Evolutionary conservation across 2,797 vertebrate species (phyloP).

Genomic region (Kryptopterus vitreolus): DNA sequence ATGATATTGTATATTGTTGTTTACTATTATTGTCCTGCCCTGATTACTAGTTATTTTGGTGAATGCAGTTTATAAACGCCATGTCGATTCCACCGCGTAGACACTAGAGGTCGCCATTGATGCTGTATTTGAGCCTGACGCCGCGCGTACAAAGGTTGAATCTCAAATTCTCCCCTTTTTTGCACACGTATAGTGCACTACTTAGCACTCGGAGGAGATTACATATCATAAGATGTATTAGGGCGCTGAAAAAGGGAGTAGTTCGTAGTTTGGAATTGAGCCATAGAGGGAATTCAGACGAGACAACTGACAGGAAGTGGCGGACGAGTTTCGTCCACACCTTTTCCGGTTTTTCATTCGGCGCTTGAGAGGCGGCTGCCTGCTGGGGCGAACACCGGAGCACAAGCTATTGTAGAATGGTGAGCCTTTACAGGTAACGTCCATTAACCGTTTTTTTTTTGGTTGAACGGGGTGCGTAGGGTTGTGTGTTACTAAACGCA

Average conservation of each 20-base stretch:
- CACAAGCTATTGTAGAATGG: constrained; percentile 57
- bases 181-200: neutral
- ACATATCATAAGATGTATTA: neutral
- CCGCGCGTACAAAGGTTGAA: neutral
- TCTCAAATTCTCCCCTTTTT: neutral
- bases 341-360: constrained; percentile 72
- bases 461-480: neutral
- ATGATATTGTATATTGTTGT: neutral
- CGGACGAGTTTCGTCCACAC: constrained; percentile 74
- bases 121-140: neutral
- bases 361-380: constrained; percentile 45
- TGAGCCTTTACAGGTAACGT: constrained; percentile 56
- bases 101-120: constrained; percentile 33
- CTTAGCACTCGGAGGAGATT: too few relatives aligned
- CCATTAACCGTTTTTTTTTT: constrained; percentile 10
- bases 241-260: neutral
- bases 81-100: neutral
- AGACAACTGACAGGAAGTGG: constrained; percentile 69
- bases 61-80: neutral
- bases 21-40: neutral
- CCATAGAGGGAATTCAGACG: neutral
- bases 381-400: constrained; percentile 57
- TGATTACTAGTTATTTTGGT: neutral
- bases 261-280: neutral
- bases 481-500: neutral